These are phyloP conservation scores for Lordiphosa clarofinis DNA, from an alignment of 1,140 invertebrate species.

Conservation along the genomic window DNA sequence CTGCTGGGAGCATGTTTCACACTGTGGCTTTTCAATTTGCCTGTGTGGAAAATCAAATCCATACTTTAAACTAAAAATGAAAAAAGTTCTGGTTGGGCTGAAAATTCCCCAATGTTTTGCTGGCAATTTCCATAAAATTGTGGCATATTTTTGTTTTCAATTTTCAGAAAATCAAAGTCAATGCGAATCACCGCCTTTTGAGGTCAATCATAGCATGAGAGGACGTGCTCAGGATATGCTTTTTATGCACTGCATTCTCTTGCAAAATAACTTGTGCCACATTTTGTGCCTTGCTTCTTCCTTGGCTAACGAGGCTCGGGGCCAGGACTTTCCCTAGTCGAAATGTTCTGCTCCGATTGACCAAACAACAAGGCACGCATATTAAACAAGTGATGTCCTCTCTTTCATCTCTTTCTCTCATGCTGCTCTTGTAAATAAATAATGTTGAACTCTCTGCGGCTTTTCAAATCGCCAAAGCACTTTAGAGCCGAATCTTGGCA, in stretches of 20 bases:
- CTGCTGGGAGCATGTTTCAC: not conserved
- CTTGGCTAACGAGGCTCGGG: constrained; percentile 53
- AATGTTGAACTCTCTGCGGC: constrained; percentile 65
- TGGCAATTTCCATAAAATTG: constrained; percentile 25
- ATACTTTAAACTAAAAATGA: constrained; percentile 1
- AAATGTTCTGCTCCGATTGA: constrained; percentile 65
- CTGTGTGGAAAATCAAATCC: constrained; percentile 6
- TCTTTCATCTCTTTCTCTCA: not conserved
- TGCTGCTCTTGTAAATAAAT: constrained; percentile 53
- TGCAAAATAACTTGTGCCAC: constrained; percentile 25
- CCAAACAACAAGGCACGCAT: constrained; percentile 68
- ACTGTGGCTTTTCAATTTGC: constrained; percentile 12
- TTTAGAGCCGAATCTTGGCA: constrained; percentile 1
- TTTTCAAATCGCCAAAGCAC: constrained; percentile 52
- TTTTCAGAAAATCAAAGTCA: constrained; percentile 56
- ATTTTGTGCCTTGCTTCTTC: constrained; percentile 39
- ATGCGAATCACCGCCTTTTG: constrained; percentile 73
- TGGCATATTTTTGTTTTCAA: constrained; percentile 68
- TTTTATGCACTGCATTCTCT: constrained; percentile 1
- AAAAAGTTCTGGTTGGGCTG: constrained; percentile 5
- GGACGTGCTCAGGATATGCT: constrained; percentile 50
- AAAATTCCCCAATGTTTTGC: constrained; percentile 4
- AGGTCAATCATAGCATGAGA: constrained; percentile 58
- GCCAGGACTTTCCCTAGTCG: constrained; percentile 38
- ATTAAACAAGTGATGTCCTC: constrained; percentile 44